These are phyloP conservation scores for Platerodrilus igneus DNA, from an alignment of 2,888 invertebrate genomes.

Conservation along the genomic window DNA sequence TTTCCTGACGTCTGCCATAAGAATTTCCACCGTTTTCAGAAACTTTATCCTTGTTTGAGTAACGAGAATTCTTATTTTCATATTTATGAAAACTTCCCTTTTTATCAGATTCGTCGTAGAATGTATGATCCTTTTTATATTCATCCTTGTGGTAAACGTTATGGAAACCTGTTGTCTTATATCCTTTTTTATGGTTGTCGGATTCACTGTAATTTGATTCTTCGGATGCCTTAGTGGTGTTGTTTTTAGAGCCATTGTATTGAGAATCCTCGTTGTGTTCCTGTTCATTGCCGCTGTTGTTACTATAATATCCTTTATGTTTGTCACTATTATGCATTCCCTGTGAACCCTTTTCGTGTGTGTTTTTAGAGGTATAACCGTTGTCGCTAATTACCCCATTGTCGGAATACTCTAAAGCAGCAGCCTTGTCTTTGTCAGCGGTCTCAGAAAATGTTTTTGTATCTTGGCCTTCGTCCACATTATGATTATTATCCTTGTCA, in stretches of 20 bases:
- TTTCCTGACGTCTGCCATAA: slow-evolving; percentile 52
- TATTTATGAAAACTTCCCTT: slow-evolving; percentile 63
- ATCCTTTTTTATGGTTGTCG: slow-evolving; percentile 60
- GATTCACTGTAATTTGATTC: slow-evolving; percentile 57
- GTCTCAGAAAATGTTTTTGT: too few relatives aligned
- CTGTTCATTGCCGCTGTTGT: slow-evolving; percentile 53
- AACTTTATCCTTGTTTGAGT: slow-evolving; percentile 54
- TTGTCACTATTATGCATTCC: slow-evolving; percentile 55
- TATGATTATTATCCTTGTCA: slow-evolving; percentile 6
- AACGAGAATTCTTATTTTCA: slow-evolving; percentile 54
- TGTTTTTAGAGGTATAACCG: slow-evolving; percentile 53
- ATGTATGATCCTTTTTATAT: slow-evolving; percentile 71
- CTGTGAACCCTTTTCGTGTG: slow-evolving; percentile 54
- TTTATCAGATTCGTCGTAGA: slow-evolving; percentile 68
- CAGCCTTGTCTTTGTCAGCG: slow-evolving; percentile 52
- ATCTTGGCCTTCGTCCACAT: slow-evolving; percentile 41
- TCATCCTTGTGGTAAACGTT: slow-evolving; percentile 73
- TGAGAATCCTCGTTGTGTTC: slow-evolving; percentile 54
- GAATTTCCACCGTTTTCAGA: slow-evolving; percentile 55
- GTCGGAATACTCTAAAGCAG: slow-evolving; percentile 49
- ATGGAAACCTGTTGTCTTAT: slow-evolving; percentile 66
- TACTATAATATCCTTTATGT: slow-evolving; percentile 52
- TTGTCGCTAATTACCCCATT: slow-evolving; percentile 56
- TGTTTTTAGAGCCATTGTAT: slow-evolving; percentile 55
- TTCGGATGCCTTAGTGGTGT: slow-evolving; percentile 51